These are phyloP conservation scores for Tinea trinotella DNA, from an alignment of 2,888 invertebrate species.

Conservation along the genomic window DNA sequence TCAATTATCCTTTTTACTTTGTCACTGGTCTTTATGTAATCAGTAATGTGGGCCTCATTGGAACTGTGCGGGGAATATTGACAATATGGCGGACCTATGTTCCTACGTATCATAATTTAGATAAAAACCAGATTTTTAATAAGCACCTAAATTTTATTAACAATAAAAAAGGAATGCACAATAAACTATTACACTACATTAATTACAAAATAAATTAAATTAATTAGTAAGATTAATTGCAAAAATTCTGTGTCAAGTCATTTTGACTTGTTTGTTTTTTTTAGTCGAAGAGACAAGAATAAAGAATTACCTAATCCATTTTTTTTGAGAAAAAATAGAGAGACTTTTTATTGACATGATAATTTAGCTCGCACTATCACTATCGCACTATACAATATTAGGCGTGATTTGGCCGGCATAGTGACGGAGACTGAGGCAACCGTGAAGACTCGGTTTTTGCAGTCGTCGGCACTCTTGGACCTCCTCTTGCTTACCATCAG, in stretches of 20 bases:
- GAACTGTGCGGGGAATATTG: not conserved
- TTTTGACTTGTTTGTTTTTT: not conserved
- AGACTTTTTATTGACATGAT: too few relatives aligned
- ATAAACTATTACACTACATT: not conserved
- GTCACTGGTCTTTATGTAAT: constrained; percentile 51
- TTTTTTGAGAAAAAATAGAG: too few relatives aligned
- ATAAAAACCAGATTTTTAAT: not conserved
- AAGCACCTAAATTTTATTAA: not conserved
- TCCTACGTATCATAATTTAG: not conserved
- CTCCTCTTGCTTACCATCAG: too few relatives aligned
- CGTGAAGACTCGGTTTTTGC: too few relatives aligned
- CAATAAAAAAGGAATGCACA: too few relatives aligned
- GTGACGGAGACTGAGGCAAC: too few relatives aligned
- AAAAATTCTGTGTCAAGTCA: not conserved
- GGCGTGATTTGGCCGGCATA: too few relatives aligned
- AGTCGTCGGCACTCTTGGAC: too few relatives aligned
- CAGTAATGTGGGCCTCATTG: constrained; percentile 28
- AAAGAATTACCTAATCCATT: too few relatives aligned
- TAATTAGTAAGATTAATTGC: not conserved
- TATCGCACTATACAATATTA: too few relatives aligned
- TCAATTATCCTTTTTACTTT: constrained; percentile 45
- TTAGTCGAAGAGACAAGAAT: too few relatives aligned
- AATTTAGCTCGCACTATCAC: too few relatives aligned
- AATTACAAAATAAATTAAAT: not conserved
- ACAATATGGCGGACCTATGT: not conserved